Evolutionary conservation across 2,113 vertebrate species (phyloP).

Genomic region (Potamarius usumacintae): DNA sequence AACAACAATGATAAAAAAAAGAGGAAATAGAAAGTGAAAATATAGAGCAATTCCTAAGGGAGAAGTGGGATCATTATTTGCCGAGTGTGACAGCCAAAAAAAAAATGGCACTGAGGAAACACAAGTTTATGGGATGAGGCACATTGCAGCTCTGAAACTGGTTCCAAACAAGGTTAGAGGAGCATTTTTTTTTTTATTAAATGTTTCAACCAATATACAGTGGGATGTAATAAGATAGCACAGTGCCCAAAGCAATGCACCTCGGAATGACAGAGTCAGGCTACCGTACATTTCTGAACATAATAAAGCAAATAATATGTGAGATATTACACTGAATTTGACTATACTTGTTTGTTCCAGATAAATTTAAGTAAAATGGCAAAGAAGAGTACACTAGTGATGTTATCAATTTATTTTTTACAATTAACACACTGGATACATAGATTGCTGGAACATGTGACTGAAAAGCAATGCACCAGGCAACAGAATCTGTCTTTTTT

Average conservation of each 20-base stretch:
- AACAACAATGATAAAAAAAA: constrained; percentile 35
- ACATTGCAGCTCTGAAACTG: constrained; percentile 31
- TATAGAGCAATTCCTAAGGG: constrained; percentile 65
- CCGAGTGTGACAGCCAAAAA: constrained; percentile 56
- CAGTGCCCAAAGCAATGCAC: constrained; percentile 26
- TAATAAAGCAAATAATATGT: constrained; percentile 1
- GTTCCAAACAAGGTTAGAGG: constrained; percentile 33
- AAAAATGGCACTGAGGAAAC: constrained; percentile 58
- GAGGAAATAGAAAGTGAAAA: constrained; percentile 51
- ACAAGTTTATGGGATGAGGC: constrained; percentile 54
- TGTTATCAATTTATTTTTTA: neutral
- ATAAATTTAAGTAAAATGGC: neutral
- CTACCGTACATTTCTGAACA: neutral
- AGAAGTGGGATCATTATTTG: constrained; percentile 59
- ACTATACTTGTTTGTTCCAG: neutral
- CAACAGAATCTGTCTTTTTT: neutral
- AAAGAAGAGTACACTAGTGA: neutral
- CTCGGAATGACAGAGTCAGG: constrained; percentile 10
- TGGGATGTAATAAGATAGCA: constrained; percentile 33
- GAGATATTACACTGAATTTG: neutral
- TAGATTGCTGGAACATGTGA: neutral
- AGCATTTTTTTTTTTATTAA: constrained; percentile 36
- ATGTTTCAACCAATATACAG: constrained; percentile 36
- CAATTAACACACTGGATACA: neutral
- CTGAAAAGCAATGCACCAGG: neutral